Evolutionary conservation across 2,113 vertebrate species (phyloP).

Genomic region (Formicarius rufipectus): DNA sequence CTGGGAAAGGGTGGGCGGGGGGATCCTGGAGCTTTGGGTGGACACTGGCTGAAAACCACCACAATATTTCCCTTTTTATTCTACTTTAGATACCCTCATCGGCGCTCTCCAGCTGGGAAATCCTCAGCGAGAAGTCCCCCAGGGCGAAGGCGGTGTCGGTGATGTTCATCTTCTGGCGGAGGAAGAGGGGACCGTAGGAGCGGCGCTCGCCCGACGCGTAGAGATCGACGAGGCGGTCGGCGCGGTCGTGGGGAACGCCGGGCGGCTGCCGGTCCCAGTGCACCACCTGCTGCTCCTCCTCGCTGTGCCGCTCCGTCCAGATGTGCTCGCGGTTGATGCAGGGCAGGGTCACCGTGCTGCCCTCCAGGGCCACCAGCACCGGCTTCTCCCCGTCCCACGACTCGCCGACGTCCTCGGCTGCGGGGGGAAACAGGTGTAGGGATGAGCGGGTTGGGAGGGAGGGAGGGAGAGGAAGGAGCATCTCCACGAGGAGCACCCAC

Average conservation of each 20-base stretch:
- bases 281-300: slow-evolving; percentile 94
- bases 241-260: slow-evolving; percentile 85
- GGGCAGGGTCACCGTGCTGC: slow-evolving; percentile 79
- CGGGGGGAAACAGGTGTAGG: background rate
- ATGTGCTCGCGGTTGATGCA: slow-evolving; percentile 85
- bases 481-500: background rate
- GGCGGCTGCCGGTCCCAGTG: slow-evolving; percentile 93
- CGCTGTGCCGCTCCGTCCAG: slow-evolving; percentile 87
- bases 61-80: no score
- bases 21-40: no score
- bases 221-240: slow-evolving; percentile 90
- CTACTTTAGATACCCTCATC: no score
- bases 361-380: slow-evolving; percentile 78
- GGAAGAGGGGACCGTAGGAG: slow-evolving; percentile 84
- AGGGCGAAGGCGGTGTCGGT: slow-evolving; percentile 79
- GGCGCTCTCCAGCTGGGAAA: slow-evolving; percentile 73
- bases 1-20: no score
- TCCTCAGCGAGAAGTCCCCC: slow-evolving; percentile 88
- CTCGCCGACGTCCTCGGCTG: slow-evolving; percentile 72
- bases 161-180: slow-evolving; percentile 88
- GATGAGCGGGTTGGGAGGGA: background rate
- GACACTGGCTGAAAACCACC: no score
- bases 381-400: slow-evolving; percentile 94
- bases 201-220: slow-evolving; percentile 92
- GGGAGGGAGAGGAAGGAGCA: background rate